These are phyloP conservation scores for Malurus melanocephalus DNA, from an alignment of 2,113 vertebrate genomes.

Conservation along the genomic window DNA sequence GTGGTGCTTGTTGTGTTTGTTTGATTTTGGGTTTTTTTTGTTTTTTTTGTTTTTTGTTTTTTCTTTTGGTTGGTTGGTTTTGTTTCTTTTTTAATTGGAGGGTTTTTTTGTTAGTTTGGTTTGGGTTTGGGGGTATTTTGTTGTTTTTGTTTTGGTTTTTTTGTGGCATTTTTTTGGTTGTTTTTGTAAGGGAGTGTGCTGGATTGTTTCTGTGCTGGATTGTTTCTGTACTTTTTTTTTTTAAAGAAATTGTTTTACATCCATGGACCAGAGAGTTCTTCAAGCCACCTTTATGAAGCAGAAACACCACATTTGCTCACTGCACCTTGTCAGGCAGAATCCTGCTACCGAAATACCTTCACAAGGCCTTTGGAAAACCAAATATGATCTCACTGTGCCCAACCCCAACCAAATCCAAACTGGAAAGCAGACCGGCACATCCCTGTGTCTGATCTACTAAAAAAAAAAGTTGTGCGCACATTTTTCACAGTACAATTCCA, in stretches of 20 bases:
- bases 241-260: neutral
- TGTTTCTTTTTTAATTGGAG: no score
- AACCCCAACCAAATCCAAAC: neutral
- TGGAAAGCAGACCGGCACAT: neutral
- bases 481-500: neutral
- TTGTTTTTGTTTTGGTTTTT: no score
- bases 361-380: neutral
- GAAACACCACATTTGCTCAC: neutral
- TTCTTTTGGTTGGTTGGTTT: no score
- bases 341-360: neutral
- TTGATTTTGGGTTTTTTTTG: neutral
- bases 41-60: no score
- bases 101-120: no score
- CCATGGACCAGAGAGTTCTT: neutral
- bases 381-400: neutral
- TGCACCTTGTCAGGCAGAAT: neutral
- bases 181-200: neutral
- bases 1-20: no score
- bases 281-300: neutral
- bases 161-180: no score
- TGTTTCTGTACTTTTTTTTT: no score
- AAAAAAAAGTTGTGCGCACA: rapidly evolving
- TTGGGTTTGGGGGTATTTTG: no score
- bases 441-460: neutral
- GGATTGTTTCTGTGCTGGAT: no score